These are phyloP conservation scores for Drosophila nr. medialis DNA, from an alignment of 2,888 invertebrate genomes.

Conservation along the genomic window DNA sequence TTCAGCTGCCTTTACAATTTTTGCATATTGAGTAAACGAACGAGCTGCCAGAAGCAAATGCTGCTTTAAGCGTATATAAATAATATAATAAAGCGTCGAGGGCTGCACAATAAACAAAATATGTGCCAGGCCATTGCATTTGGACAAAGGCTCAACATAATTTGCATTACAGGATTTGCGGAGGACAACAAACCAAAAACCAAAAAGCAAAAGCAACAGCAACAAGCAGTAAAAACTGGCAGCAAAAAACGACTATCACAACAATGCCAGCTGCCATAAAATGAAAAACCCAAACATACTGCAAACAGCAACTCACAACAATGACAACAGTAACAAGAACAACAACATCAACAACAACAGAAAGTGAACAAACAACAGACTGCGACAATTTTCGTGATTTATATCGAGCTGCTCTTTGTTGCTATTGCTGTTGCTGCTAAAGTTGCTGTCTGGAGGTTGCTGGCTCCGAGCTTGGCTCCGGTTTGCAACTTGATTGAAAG, in stretches of 20 bases:
- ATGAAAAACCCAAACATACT: slow-evolving; percentile 25
- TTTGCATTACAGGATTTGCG: slow-evolving; percentile 61
- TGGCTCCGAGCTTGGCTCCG: slow-evolving; percentile 15
- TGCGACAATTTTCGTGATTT: slow-evolving; percentile 65
- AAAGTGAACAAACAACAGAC: slow-evolving; percentile 20
- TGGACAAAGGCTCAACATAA: slow-evolving; percentile 60
- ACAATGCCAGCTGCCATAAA: slow-evolving; percentile 55
- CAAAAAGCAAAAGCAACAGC: slow-evolving; percentile 2
- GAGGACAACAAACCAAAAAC: slow-evolving; percentile 28
- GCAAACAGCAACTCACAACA: slow-evolving; percentile 32
- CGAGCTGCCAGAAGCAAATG: slow-evolving; percentile 4
- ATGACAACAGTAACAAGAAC: slow-evolving; percentile 5
- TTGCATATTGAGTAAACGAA: slow-evolving; percentile 10
- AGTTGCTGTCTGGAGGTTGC: slow-evolving; percentile 25
- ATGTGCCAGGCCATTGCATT: slow-evolving; percentile 59
- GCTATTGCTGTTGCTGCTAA: slow-evolving; percentile 15
- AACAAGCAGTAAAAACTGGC: slow-evolving; percentile 17
- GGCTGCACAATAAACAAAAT: slow-evolving; percentile 48
- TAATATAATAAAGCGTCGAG: slow-evolving; percentile 52
- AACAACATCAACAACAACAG: slow-evolving; percentile 12
- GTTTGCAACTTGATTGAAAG: slow-evolving; percentile 48
- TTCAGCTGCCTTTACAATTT: slow-evolving; percentile 11
- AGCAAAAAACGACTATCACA: slow-evolving; percentile 61
- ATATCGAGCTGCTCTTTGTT: slow-evolving; percentile 42
- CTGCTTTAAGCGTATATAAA: slow-evolving; percentile 36